A percentile compares a stretch with the other conserved stretches of the same genome.
These are phyloP conservation scores for Saccostrea cuccullata DNA, from an alignment of 1,140 invertebrate genomes.

Conservation along the genomic window DNA sequence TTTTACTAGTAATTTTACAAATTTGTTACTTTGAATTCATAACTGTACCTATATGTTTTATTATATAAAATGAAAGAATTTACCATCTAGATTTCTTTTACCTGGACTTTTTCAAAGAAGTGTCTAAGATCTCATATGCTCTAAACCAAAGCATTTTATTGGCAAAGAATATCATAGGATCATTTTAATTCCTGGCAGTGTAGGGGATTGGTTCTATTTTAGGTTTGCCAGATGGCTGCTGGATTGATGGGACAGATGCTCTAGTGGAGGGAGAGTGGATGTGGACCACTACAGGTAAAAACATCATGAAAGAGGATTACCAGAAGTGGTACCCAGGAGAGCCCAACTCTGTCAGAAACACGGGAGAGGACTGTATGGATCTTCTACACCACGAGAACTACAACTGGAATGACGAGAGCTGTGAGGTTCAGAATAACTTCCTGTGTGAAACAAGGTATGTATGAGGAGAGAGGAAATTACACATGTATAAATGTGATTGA, in stretches of 20 bases:
- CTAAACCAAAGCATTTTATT: no score
- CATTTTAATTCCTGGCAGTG: no score
- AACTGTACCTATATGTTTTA: no score
- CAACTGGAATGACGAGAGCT: slow-evolving; percentile 54
- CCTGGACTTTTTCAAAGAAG: no score
- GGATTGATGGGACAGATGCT: slow-evolving; percentile 53
- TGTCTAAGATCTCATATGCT: no score
- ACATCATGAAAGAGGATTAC: slow-evolving; percentile 33
- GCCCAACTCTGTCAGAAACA: slow-evolving; percentile 40
- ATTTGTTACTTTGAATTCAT: no score
- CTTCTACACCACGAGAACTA: slow-evolving; percentile 53
- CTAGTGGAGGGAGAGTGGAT: slow-evolving; percentile 50
- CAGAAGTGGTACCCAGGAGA: slow-evolving; percentile 55
- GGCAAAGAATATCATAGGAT: no score
- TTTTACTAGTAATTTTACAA: no score
- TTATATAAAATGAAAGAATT: no score
- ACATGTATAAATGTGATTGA: background rate
- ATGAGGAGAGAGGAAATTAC: background rate
- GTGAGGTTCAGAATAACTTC: slow-evolving; percentile 50
- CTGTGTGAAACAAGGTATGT: slow-evolving; percentile 50
- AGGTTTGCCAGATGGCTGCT: slow-evolving; percentile 49
- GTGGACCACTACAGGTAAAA: slow-evolving; percentile 43
- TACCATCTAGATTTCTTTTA: no score
- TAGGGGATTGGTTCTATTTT: background rate
- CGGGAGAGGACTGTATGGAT: slow-evolving; percentile 53